Percentiles rank a stretch among this genome's conserved stretches.
Evolutionary conservation across 2,113 vertebrate species (phyloP).

Genomic region (Silurus glanis): DNA sequence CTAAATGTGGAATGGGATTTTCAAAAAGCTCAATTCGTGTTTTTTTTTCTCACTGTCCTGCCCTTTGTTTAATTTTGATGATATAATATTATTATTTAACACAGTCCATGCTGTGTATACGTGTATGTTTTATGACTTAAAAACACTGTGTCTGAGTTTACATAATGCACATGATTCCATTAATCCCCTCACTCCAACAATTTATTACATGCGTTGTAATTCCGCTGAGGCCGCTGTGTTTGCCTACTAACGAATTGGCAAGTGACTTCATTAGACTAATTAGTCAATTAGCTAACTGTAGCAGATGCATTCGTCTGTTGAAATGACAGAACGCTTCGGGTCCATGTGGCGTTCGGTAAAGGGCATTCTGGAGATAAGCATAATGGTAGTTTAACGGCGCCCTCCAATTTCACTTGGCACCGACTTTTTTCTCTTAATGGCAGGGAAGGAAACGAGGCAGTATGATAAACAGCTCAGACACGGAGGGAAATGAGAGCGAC

Average conservation of each 20-base stretch:
- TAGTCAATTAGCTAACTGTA: constrained; percentile 56
- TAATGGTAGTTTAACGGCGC: constrained; percentile 43
- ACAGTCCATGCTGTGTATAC: neutral
- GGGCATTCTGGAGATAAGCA: constrained; percentile 54
- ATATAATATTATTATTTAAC: too few relatives aligned
- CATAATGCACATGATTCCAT: constrained; percentile 2
- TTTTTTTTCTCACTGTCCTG: too few relatives aligned
- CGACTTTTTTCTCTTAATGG: constrained; percentile 31
- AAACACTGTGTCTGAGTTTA: neutral
- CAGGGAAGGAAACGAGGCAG: neutral
- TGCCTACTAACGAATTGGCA: constrained; percentile 49
- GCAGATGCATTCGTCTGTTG: constrained; percentile 50
- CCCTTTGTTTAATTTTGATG: too few relatives aligned
- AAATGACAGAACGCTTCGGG: constrained; percentile 51
- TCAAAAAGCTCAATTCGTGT: too few relatives aligned
- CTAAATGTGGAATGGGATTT: too few relatives aligned
- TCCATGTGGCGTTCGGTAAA: constrained; percentile 43
- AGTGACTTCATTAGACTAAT: constrained; percentile 60
- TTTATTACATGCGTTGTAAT: constrained; percentile 21
- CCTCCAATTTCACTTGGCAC: neutral
- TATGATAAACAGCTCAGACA: neutral
- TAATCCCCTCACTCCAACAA: constrained; percentile 27
- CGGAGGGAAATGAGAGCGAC: neutral
- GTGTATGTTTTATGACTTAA: neutral
- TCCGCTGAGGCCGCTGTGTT: constrained; percentile 49